These are phyloP conservation scores for Nasonia vitripennis DNA, from an alignment of 1,140 invertebrate species.

Conservation along the genomic window DNA sequence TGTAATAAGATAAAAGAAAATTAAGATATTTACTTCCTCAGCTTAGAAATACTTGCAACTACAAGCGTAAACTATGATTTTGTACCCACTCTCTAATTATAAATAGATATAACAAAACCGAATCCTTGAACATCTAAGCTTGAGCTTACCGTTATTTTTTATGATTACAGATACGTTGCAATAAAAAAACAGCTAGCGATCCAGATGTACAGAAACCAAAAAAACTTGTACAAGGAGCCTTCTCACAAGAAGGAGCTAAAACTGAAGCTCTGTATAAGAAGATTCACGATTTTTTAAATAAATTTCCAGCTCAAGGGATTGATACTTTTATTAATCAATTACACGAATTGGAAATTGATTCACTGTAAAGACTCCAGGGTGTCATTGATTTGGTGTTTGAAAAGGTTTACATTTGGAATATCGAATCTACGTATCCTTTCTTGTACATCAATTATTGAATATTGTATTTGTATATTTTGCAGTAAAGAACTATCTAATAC, in stretches of 20 bases:
- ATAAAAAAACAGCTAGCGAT: too few relatives aligned
- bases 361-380: conserved; percentile 84
- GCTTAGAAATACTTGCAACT: too few relatives aligned
- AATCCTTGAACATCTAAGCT: too few relatives aligned
- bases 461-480: conserved; percentile 45
- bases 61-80: too few relatives aligned
- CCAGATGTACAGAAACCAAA: too few relatives aligned
- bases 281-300: conserved; percentile 93
- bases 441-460: neutral
- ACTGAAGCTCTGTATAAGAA: conserved; percentile 86
- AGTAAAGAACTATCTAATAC: conserved; percentile 80
- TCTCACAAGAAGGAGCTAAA: conserved; percentile 76
- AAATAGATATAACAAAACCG: too few relatives aligned
- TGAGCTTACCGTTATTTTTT: too few relatives aligned
- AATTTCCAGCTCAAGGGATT: conserved; percentile 92
- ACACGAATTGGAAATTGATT: conserved; percentile 86
- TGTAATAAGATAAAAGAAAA: too few relatives aligned
- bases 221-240: too few relatives aligned
- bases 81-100: too few relatives aligned
- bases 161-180: too few relatives aligned
- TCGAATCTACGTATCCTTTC: neutral
- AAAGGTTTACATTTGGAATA: conserved; percentile 77
- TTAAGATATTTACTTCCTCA: too few relatives aligned
- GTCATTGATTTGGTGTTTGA: conserved; percentile 95
- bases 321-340: conserved; percentile 87